Evolutionary conservation across 2,888 invertebrate genomes (phyloP), one percentile per base, ranked within the genome.

Genomic region (Caenorhabditis parvicauda): DNA sequence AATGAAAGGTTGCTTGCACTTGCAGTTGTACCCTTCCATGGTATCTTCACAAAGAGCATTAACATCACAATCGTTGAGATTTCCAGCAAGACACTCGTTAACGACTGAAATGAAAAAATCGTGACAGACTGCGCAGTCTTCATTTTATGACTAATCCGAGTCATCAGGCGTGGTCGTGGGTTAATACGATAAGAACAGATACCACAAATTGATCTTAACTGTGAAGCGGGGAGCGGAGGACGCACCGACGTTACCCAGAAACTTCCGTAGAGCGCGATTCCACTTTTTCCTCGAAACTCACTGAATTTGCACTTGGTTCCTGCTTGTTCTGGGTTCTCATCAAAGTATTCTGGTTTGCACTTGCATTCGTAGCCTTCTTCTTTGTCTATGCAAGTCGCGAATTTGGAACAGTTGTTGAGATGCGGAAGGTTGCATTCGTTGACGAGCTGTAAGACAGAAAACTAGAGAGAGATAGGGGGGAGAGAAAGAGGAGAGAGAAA

Each of bases 11-110:
- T 59, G 35, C 24, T 76, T 61, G 56, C 67, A 74, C 48, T 74
- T 46, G 65, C 81, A 81, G 32, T 59, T 65, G 60, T 75, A 79
- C 9, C 77, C 79, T 9, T 75, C 78, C n/a, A 68, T 64, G 22
- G 74, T 65, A 54, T 81, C 80, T 29, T 70, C 69, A 59, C 81
- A 81, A 22, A 66, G 54, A 12, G 82, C 81, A 46, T 76, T 64
- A 35, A 58, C 54, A 45, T 59, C 55, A 55, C 77, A 77, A 54
- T 77, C 71, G 59, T 76, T 72, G 44, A 72, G 56, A 41, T 65
- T 62, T 45, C 64, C 62, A 24, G 65, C 59, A 35, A 57, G 50
- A 50, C 75, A 75, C 51, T 75, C 75, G 54, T 76, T 69, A 55
- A 74, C 66, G 45, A 74, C 74, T 75, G 66, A 22, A 68, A 65